Conservation (phyloP, 2,888 invertebrate genomes). For the Formica aserva region DNA sequence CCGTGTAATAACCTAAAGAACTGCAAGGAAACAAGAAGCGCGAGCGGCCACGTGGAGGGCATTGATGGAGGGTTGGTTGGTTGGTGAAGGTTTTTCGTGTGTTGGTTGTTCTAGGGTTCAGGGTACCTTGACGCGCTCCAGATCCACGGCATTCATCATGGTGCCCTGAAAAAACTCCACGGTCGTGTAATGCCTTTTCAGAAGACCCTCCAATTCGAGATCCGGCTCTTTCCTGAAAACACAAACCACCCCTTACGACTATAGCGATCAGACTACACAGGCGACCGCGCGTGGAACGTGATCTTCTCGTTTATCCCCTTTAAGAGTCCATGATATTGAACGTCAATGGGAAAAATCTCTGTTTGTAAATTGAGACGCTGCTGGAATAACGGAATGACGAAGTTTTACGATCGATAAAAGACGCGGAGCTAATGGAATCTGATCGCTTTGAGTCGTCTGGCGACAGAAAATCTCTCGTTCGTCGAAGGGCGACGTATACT, state of each 20-base stretch:
- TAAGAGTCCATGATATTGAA: neutral
- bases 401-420: slow-evolving; percentile 14
- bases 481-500: slow-evolving; percentile 54
- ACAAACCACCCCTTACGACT: slow-evolving; percentile 84
- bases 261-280: slow-evolving; percentile 75
- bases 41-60: slow-evolving; percentile 67
- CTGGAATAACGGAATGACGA: slow-evolving; percentile 20
- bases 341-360: slow-evolving; percentile 27
- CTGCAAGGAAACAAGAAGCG: slow-evolving; percentile 74
- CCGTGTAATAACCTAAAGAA: slow-evolving; percentile 79
- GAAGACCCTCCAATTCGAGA: slow-evolving; percentile 99
- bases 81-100: slow-evolving; percentile 66
- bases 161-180: slow-evolving; percentile 99
- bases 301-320: neutral
- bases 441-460: slow-evolving; percentile 64
- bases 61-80: slow-evolving; percentile 57
- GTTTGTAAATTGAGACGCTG: slow-evolving; percentile 16
- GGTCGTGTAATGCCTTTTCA: slow-evolving; percentile 99
- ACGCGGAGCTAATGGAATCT: slow-evolving; percentile 46
- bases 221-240: slow-evolving; percentile 99
- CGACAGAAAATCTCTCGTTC: slow-evolving; percentile 41
- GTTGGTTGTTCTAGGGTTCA: slow-evolving; percentile 75
- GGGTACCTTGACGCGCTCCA: slow-evolving; percentile 99
- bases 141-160: slow-evolving; percentile 99
- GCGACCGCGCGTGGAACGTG: neutral